phyloP scores from a whole-genome alignment of 2,113 vertebrate genomes.

The human (Homo sapiens) region GRCh38 chr4:52589001-52589500 shows the following conservation, averaged over 20 bases:
- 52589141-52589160: not conserved
- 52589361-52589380: not conserved
- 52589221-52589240: not conserved
- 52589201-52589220: not conserved
- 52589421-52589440: not conserved
- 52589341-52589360: not conserved
- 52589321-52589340: not conserved
- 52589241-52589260: not conserved
- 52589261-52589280: not conserved
- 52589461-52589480: not conserved
- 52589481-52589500: not conserved
- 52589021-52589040: not conserved
- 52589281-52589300: not conserved
- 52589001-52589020: fast-evolving
- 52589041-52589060: not conserved
- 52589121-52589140: not conserved
- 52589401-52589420: fast-evolving
- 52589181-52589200: not conserved
- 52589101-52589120: not conserved
- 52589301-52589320: not conserved
- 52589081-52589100: no score
- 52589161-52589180: not conserved
- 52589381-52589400: not conserved
- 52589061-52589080: not conserved
- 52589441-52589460: fast-evolving